These are phyloP conservation scores for Whitmania pigra DNA, from an alignment of 1,140 invertebrate genomes.

Conservation along the genomic window DNA sequence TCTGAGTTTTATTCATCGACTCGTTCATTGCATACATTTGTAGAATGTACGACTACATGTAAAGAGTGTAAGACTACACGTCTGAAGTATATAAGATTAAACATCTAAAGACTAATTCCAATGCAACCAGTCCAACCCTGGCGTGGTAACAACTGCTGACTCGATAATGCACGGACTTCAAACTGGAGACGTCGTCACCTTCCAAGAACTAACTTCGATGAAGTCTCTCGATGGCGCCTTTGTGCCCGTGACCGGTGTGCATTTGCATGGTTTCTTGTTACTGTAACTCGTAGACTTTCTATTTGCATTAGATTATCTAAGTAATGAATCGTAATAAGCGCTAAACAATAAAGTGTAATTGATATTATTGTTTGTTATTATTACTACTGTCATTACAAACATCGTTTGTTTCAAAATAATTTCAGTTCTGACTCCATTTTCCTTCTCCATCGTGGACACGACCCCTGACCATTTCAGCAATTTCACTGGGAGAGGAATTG, in stretches of 20 bases:
- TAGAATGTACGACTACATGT: too few species aligned
- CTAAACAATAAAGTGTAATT: too few species aligned
- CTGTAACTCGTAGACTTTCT: too few species aligned
- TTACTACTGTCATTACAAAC: too few species aligned
- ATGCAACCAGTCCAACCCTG: slow-evolving; percentile 33
- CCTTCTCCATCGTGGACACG: slow-evolving; percentile 39
- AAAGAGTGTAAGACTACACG: too few species aligned
- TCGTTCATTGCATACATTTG: not conserved
- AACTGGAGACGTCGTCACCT: slow-evolving; percentile 37
- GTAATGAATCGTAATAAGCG: too few species aligned
- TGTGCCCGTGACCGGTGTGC: slow-evolving; percentile 35
- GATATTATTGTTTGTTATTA: too few species aligned
- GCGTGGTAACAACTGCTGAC: slow-evolving; percentile 37
- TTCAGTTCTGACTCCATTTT: slow-evolving; percentile 34
- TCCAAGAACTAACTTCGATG: slow-evolving; percentile 42
- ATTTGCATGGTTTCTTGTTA: not conserved
- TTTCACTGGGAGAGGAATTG: slow-evolving; percentile 35
- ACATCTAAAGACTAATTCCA: not conserved
- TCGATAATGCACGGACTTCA: slow-evolving; percentile 37
- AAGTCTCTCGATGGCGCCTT: slow-evolving; percentile 34
- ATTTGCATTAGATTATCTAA: too few species aligned
- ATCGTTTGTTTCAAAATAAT: not conserved
- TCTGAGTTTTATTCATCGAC: not conserved
- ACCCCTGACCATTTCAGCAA: slow-evolving; percentile 29
- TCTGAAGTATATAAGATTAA: too few species aligned